Base-by-base conservation (phyloP, 2,888 invertebrate genomes). In the Drosophila rellima region DNA sequence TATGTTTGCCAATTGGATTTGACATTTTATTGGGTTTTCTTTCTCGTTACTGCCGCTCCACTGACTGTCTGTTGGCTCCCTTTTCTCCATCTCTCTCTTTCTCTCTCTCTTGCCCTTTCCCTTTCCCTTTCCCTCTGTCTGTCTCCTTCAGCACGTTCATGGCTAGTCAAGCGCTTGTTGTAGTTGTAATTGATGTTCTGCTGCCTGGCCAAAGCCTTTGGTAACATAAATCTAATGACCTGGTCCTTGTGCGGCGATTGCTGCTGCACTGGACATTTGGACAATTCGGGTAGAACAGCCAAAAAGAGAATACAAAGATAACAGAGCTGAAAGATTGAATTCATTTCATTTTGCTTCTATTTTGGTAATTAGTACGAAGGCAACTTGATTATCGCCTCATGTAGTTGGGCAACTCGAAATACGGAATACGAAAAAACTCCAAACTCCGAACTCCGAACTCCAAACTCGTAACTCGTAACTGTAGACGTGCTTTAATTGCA, bases 21-120 rank as follows among this genome's bases (percentile, higher is more conserved):
- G 85, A 88, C 88, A 88, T 85, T 85, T 85, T 85, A 85, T 85
- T 85, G 88, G 88, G 89, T 86, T 88, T 88, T 76, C 82, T 76
- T 87, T 71, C 82, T 82, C 74, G 85, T 83, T 83, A 87, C 85
- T 83, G 88, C 82, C 83, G 88, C 85, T 82, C 61, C 64, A 80
- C 62, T 85, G 85, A 55, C 63, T 62, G 48, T 69, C 57, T 59
- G 77, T 66, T 71, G 59, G 29, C 29, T 11, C 3, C n/a, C 45
- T 15, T 6, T 11, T 39, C 18, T 10, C 8, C 11, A 15, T n/a
- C 10, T 15, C 17, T 17, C 7, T 7, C 23, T 10, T 15, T 40
- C 10, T 33, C 13, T 20, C 6, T 59, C 11, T 17, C 13, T 11
- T 2, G 4, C 29, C 3, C 35, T 18, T 1, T 18, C 31, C 11